Percentiles rank a stretch among this genome's conserved stretches.
Conservation (phyloP, 2,113 vertebrate species). For the Hepsetus odoe region DNA sequence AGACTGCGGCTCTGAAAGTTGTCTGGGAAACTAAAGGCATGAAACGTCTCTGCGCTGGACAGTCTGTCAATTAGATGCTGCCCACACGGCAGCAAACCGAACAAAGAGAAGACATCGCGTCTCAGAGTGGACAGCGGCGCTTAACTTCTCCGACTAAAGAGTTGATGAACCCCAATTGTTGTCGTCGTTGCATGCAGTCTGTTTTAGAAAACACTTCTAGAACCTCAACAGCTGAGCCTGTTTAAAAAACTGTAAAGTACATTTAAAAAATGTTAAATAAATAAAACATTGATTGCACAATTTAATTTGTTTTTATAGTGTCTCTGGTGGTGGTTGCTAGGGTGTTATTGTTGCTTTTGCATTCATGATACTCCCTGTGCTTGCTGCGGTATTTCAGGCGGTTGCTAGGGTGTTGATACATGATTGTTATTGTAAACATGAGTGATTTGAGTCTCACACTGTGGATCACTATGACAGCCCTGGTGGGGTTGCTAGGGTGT, state of each 20-base stretch:
- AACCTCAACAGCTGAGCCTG: not conserved
- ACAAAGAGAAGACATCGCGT: not conserved
- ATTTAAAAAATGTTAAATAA: too few species aligned
- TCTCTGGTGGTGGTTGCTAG: too few species aligned
- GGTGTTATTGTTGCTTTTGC: too few species aligned
- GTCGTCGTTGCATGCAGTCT: not conserved
- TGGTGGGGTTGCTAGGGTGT: too few species aligned
- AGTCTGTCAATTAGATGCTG: slow-evolving; percentile 68
- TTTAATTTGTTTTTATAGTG: too few species aligned
- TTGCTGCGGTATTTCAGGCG: too few species aligned
- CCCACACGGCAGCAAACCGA: slow-evolving; percentile 12
- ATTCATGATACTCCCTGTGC: too few species aligned
- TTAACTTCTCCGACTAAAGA: not conserved
- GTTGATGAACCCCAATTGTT: not conserved
- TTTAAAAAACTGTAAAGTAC: not conserved
- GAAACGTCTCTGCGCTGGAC: slow-evolving; percentile 58
- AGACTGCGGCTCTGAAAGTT: slow-evolving; percentile 28
- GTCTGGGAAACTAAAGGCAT: slow-evolving; percentile 42
- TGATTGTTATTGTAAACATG: too few species aligned
- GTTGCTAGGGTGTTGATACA: too few species aligned
- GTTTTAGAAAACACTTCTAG: not conserved
- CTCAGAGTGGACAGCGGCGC: not conserved
- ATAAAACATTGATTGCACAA: too few species aligned
- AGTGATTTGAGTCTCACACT: too few species aligned
- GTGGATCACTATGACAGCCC: too few species aligned